Percentiles rank a stretch among this genome's conserved stretches.
These are phyloP conservation scores for Agrotis puta DNA, from an alignment of 2,888 invertebrate genomes.

Conservation along the genomic window DNA sequence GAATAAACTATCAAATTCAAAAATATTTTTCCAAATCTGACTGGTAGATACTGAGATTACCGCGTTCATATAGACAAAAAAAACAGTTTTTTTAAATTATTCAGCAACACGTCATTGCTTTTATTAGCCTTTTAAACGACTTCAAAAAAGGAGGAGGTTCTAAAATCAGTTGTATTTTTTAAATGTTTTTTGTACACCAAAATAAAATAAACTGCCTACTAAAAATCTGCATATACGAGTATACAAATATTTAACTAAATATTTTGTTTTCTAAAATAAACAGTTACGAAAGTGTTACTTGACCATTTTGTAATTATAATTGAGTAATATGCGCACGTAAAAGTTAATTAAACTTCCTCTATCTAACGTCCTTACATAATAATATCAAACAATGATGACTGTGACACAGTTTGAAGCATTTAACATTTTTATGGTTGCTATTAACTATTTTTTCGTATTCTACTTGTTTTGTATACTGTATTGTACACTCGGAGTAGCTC, in stretches of 20 bases:
- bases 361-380: constrained; percentile 44
- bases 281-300: constrained; percentile 26
- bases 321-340: constrained; percentile 36
- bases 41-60: too few relatives aligned
- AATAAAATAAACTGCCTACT: too few relatives aligned
- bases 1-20: too few relatives aligned
- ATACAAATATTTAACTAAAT: neutral
- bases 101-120: neutral
- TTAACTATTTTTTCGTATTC: constrained; percentile 11
- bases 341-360: constrained; percentile 52
- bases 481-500: neutral
- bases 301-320: constrained; percentile 33
- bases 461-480: neutral
- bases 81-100: neutral
- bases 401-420: constrained; percentile 28
- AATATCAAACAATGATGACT: constrained; percentile 40
- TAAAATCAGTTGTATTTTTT: too few relatives aligned
- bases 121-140: neutral
- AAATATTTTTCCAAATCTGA: too few relatives aligned
- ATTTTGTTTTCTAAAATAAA: constrained; percentile 12
- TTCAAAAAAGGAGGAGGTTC: too few relatives aligned
- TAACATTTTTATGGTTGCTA: constrained; percentile 30
- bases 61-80: too few relatives aligned
- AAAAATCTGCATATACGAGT: neutral
- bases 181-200: too few relatives aligned